Conservation (phyloP, 1,140 invertebrate species). For the Tetranychus urticae region DNA sequence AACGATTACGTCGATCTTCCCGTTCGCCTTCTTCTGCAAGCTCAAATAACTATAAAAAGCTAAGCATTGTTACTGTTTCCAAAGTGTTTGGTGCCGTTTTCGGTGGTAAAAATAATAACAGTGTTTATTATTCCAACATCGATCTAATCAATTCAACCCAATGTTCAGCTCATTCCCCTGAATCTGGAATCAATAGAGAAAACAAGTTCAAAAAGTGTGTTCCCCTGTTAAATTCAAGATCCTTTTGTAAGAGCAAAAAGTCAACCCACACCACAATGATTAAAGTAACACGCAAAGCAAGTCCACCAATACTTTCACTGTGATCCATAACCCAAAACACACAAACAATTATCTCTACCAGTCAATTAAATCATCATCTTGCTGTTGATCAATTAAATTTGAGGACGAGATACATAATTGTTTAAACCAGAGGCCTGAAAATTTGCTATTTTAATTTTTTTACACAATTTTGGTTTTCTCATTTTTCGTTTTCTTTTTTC, state of each 20-base stretch:
- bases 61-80: conserved; percentile 5
- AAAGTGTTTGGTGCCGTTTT: conserved; percentile 4
- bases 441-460: no score
- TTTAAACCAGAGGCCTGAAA: no score
- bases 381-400: no score
- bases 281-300: background rate
- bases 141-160: background rate
- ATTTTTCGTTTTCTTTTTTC: no score
- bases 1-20: background rate
- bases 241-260: background rate
- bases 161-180: background rate
- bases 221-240: no score
- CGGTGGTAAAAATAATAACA: background rate
- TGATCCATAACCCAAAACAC: no score
- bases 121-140: background rate
- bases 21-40: background rate
- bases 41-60: background rate
- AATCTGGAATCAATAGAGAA: background rate
- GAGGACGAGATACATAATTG: no score
- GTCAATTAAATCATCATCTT: no score
- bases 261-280: background rate
- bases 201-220: no score
- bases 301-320: background rate
- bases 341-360: no score
- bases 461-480: no score